These are phyloP conservation scores for Chionis minor DNA, from an alignment of 2,113 vertebrate species.

Conservation along the genomic window DNA sequence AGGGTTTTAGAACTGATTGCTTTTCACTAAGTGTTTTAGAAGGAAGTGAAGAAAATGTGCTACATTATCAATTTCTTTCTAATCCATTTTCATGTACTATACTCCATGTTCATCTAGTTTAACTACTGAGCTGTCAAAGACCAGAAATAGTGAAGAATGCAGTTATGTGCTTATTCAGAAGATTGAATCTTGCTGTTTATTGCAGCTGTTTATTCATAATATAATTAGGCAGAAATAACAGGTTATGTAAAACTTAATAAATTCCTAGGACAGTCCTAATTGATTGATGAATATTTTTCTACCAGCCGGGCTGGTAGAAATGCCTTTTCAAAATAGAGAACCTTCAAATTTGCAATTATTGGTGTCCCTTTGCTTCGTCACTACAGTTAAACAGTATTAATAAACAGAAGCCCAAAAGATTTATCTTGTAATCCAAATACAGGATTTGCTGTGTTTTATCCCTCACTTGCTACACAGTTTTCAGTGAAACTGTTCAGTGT, in stretches of 20 bases:
- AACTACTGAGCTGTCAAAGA: constrained; percentile 54
- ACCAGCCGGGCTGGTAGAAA: neutral
- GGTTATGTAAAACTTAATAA: constrained; percentile 44
- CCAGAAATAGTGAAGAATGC: constrained; percentile 8
- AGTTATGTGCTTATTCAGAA: constrained; percentile 19
- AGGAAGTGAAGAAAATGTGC: constrained; percentile 14
- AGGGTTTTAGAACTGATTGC: constrained; percentile 56
- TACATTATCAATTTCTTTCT: constrained; percentile 61
- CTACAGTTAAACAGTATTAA: neutral
- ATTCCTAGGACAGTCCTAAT: constrained; percentile 23
- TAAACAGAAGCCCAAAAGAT: neutral
- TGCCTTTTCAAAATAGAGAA: neutral
- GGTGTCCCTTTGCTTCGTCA: neutral
- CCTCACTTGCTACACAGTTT: accelerated
- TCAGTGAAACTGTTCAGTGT: neutral
- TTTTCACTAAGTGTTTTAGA: constrained; percentile 49
- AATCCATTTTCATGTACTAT: constrained; percentile 54
- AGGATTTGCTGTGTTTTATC: neutral
- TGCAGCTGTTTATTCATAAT: constrained; percentile 20
- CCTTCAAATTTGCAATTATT: neutral
- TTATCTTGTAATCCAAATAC: neutral
- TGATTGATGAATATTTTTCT: constrained; percentile 27
- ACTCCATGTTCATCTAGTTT: constrained; percentile 32
- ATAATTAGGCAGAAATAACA: constrained; percentile 36
- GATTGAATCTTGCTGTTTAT: neutral